Evolutionary conservation across 2,113 vertebrate species (phyloP), one percentile per base, ranked within the genome.

Genomic region (Arvicanthis niloticus): DNA sequence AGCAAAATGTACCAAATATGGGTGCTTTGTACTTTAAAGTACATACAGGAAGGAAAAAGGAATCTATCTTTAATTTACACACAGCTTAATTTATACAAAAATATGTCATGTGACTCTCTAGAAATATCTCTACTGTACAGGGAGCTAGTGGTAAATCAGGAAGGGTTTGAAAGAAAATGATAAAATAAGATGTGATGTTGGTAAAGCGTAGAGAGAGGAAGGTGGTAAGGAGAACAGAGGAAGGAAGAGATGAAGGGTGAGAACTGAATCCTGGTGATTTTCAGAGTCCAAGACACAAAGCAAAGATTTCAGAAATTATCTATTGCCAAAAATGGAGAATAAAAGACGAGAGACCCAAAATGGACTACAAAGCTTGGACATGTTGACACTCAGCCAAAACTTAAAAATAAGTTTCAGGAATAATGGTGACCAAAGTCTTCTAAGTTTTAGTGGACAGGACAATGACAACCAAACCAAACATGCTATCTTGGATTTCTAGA

Each of bases 71-170:
- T 51, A 88, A 70, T 53, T 70, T 51, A 70, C 4, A 88, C 48
- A 62, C 2, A 48, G 51, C 17, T 94, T 93, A 68, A 76, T 91
- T n/a, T 81, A 91, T 48, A 67, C 58, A 78, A 72, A 85, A 82
- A 45, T 53, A 82, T 62, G 15, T 51, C 82, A 82, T 19, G 5
- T 87, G 58, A 62, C 37, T 86, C 45, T 22, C 40, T 67, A 3
- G 81, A 93, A 45, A 75, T 22, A 94, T 93, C 29, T 90, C 73
- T 75, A 40, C 45, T 48, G 0, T 87, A 62, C 16, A 62, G 19
- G 34, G 31, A 73, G 6, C 22, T 40, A 91, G 37, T 24, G 7
- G 29, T 51, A 91, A 85, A 88, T 24, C n/a, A 5, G 40, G 19
- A 95, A 88, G 4, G 4, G 3, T 34, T 88, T 11, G 51, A 67